phyloP scores from a whole-genome alignment of 2,113 vertebrate genomes.

The Varanus komodoensis region DNA sequence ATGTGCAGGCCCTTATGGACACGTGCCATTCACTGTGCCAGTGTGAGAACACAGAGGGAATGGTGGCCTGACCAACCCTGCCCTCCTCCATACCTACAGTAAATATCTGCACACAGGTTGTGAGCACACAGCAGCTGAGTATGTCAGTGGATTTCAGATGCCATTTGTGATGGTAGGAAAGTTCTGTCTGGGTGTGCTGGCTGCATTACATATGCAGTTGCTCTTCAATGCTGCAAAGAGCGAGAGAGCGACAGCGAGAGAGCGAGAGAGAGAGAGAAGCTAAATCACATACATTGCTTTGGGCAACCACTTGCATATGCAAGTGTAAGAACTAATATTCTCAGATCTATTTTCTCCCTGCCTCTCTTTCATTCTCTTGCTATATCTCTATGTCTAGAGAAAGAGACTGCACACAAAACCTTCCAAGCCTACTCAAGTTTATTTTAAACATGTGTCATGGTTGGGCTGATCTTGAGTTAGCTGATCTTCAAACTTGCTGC shows the following conservation, averaged over 20 bases:
- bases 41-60: not conserved
- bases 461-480: not conserved
- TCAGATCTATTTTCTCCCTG: not conserved
- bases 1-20: not conserved
- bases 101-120: not conserved
- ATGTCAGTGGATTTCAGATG: not conserved
- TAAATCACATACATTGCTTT: too few species aligned
- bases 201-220: not conserved
- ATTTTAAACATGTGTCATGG: not conserved
- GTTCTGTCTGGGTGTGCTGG: not conserved
- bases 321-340: not conserved
- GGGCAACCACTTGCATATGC: not conserved
- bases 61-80: not conserved
- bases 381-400: too few species aligned
- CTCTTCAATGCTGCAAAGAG: not conserved
- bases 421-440: not conserved
- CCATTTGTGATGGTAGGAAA: not conserved
- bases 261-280: too few species aligned
- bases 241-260: too few species aligned
- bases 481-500: not conserved
- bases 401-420: not conserved
- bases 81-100: not conserved
- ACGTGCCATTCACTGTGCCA: not conserved
- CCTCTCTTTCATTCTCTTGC: too few species aligned
- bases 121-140: not conserved